Conservation (phyloP, 2,113 vertebrate genomes). For the Acrocephalus kingi region DNA sequence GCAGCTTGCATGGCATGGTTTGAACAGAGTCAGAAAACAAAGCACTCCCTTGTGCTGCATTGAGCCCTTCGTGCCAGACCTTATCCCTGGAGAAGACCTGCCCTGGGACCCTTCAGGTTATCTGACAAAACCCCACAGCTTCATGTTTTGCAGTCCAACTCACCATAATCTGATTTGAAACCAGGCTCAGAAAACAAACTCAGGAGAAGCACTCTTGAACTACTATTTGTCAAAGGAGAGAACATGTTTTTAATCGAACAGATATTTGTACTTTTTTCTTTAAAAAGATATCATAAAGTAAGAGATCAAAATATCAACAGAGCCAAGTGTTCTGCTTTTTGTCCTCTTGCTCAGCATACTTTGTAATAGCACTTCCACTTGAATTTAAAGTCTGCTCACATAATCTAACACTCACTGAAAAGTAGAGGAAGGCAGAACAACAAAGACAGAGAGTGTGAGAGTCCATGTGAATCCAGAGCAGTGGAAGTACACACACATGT, state of each 20-base stretch:
- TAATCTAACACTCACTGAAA: neutral
- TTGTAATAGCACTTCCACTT: neutral
- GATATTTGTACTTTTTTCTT: neutral
- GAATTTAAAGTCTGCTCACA: constrained; percentile 16
- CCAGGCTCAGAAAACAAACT: neutral
- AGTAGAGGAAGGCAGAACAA: neutral
- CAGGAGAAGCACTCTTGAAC: neutral
- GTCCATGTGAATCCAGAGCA: neutral
- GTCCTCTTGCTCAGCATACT: neutral
- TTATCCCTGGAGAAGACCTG: neutral
- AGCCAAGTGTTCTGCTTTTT: neutral
- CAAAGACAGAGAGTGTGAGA: constrained; percentile 8
- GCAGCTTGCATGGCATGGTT: neutral
- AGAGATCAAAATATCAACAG: neutral
- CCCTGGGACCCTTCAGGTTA: neutral
- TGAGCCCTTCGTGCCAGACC: neutral
- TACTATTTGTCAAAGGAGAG: neutral
- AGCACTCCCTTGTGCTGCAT: neutral
- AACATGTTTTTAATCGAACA: neutral
- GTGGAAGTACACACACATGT: neutral
- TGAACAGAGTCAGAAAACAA: neutral
- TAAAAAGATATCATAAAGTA: neutral
- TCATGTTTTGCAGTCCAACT: neutral
- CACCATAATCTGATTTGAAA: neutral
- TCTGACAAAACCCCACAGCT: neutral